These are phyloP conservation scores for Hoplostethus mediterraneus DNA, from an alignment of 2,797 vertebrate species.

Conservation along the genomic window DNA sequence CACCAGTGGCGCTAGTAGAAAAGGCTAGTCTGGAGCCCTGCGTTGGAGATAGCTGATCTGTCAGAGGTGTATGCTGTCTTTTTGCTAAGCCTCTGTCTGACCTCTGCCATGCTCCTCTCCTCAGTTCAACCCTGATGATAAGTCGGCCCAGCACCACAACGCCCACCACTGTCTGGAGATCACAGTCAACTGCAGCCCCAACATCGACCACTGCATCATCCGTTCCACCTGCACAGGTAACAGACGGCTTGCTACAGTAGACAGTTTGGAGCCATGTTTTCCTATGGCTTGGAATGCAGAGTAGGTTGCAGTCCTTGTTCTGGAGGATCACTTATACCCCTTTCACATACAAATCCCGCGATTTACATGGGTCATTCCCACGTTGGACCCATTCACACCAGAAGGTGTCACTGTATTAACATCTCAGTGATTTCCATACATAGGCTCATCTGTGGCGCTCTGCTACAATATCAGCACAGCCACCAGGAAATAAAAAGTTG, in stretches of 20 bases:
- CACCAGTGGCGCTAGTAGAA: conserved; percentile 12
- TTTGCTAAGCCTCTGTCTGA: conserved; percentile 51
- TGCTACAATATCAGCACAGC: no score
- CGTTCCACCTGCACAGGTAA: conserved; percentile 98
- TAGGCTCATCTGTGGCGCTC: no score
- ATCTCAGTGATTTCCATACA: no score
- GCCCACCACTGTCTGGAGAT: conserved; percentile 99
- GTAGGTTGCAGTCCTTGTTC: not conserved
- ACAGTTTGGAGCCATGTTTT: not conserved
- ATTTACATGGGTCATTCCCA: no score
- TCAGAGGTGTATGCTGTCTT: conserved; percentile 45
- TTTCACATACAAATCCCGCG: no score
- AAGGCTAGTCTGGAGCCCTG: conserved; percentile 25
- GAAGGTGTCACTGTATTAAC: no score
- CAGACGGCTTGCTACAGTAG: not conserved
- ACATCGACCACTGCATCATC: conserved; percentile 99
- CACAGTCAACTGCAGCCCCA: conserved; percentile 99
- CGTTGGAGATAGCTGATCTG: not conserved
- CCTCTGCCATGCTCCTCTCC: conserved; percentile 52
- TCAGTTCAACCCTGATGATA: conserved; percentile 99
- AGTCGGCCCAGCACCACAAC: conserved; percentile 99
- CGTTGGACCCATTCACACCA: no score
- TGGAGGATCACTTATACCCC: not conserved
- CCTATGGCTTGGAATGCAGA: conserved; percentile 3
- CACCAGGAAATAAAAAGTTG: no score